Evolutionary conservation across 2,888 invertebrate species (phyloP), one percentile per base, ranked within the genome.

Genomic region (Teinopalpus imperialis): DNA sequence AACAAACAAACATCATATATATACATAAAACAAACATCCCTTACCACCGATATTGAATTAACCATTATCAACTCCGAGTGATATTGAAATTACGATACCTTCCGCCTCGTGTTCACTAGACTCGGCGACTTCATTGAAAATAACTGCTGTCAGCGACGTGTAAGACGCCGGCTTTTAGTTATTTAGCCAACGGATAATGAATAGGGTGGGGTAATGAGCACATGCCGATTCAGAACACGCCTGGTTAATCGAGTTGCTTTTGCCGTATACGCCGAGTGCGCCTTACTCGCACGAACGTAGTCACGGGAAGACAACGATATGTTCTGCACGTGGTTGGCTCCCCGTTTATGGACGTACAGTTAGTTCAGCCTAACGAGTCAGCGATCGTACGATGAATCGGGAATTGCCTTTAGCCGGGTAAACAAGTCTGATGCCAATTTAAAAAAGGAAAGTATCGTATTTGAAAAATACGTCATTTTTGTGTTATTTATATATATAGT

Each of bases 141-240:
- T 77, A 77, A 78, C 74, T 69, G 75, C 68, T 69, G 64, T 62
- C 59, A 56, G 59, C 70, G 66, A 69, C 71, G 69, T 66, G 74
- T 65, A 70, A 69, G 69, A 66, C 71, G 73, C 63, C 66, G 61
- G 67, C 73, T 75, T 78, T 83, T 78, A 80, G 77, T 81, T 80
- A 82, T 79, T 81, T 78, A 77, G 73, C 63, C 63, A 66, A 59
- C 66, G 63, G 68, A 69, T 83, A 83, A 85, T 81, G 79, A 83
- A 81, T 72, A 77, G 78, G 79, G 81, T 60, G 75, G 68, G 63
- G 74, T 81, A 85, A 83, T 83, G 80, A 82, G 74, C 70, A 66
- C 74, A 75, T 76, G 69, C 69, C 74, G 72, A 86, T 82, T 82
- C 85, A 50, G 69, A 70, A 74, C 82, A 83, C 85, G 82, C 75